phyloP scores from a whole-genome alignment of 2,113 vertebrate species.

The Cavia aperea region DNA sequence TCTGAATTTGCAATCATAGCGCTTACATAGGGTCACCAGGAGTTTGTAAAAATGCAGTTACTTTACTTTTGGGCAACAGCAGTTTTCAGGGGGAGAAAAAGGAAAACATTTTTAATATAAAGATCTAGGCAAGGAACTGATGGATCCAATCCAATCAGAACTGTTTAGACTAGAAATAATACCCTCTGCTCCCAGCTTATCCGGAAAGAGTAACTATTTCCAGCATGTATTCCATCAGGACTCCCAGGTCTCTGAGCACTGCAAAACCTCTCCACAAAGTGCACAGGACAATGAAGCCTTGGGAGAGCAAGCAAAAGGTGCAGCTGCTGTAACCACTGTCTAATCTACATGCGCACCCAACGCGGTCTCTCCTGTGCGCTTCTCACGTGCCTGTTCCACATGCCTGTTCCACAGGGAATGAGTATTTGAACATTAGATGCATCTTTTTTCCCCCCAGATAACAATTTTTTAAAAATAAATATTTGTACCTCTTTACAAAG shows the following conservation, averaged over 20 bases:
- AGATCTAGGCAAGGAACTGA: conserved; percentile 33
- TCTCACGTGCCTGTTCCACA: neutral
- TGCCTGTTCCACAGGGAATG: neutral
- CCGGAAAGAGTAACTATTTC: conserved; percentile 51
- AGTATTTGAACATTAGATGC: neutral
- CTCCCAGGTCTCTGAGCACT: conserved; percentile 48
- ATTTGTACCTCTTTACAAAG: conserved; percentile 5
- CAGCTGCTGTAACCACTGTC: neutral
- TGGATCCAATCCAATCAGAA: conserved; percentile 44
- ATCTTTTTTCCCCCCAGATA: neutral
- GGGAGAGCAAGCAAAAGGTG: neutral
- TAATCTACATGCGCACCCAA: neutral
- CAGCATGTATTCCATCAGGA: conserved; percentile 12
- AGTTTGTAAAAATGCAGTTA: neutral
- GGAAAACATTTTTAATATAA: conserved; percentile 31
- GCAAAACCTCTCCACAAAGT: conserved; percentile 43
- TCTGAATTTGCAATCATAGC: conserved; percentile 1
- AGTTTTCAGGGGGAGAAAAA: conserved; percentile 39
- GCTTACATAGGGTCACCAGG: neutral
- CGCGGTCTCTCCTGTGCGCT: neutral
- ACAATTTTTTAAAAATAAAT: neutral
- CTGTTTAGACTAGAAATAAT: conserved; percentile 41
- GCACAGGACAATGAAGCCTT: conserved; percentile 7
- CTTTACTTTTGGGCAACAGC: conserved; percentile 14
- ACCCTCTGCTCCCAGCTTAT: conserved; percentile 40